Conservation (phyloP, 2,888 invertebrate genomes). For the Cremastinae sp. region DNA sequence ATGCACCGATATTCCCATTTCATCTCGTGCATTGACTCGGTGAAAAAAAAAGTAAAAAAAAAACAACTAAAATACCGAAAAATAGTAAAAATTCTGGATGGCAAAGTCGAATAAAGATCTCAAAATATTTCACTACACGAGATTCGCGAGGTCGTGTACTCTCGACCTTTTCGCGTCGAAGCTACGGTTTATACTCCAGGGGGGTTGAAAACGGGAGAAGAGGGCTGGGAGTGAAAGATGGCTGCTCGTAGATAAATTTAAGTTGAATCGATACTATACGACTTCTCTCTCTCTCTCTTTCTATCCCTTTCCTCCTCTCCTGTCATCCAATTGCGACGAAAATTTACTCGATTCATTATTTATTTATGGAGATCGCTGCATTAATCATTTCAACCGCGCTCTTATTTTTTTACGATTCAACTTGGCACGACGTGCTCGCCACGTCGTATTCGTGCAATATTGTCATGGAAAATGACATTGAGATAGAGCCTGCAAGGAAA, state of each 20-base stretch:
- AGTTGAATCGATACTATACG: slow-evolving; percentile 55
- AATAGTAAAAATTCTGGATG: background rate
- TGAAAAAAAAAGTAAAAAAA: no score
- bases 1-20: no score
- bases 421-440: slow-evolving; percentile 32
- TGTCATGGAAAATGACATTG: background rate
- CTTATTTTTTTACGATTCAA: background rate
- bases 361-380: slow-evolving; percentile 43
- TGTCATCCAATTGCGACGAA: background rate
- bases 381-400: slow-evolving; percentile 45
- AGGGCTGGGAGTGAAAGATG: slow-evolving; percentile 10
- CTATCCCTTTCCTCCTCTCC: background rate
- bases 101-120: slow-evolving; percentile 16
- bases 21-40: no score
- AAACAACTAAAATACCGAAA: background rate
- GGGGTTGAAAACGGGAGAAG: background rate
- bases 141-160: slow-evolving; percentile 53
- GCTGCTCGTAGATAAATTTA: slow-evolving; percentile 54
- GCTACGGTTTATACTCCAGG: slow-evolving; percentile 23
- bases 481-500: slow-evolving; percentile 12
- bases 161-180: slow-evolving; percentile 56
- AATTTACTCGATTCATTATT: slow-evolving; percentile 24
- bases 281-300: no score
- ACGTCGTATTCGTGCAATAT: slow-evolving; percentile 2
- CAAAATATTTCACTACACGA: slow-evolving; percentile 4